These are phyloP conservation scores for Trachelipus rathkii DNA, from an alignment of 1,140 invertebrate genomes.

Conservation along the genomic window DNA sequence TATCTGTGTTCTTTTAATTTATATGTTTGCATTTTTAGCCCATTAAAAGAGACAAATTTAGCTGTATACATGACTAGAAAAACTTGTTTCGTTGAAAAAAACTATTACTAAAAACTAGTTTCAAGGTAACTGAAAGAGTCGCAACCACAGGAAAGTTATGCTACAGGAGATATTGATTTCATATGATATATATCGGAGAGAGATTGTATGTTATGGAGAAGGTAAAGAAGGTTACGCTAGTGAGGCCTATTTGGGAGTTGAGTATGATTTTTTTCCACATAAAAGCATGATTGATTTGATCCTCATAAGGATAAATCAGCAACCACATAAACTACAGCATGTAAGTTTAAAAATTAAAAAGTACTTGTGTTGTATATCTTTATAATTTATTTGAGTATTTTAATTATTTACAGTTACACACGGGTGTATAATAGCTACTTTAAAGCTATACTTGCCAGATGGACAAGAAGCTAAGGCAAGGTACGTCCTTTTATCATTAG, in stretches of 20 bases:
- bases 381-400: slow-evolving; percentile 25
- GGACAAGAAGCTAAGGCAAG: slow-evolving; percentile 87
- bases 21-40: too few relatives aligned
- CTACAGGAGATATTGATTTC: slow-evolving; percentile 94
- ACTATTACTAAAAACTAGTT: slow-evolving; percentile 95
- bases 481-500: slow-evolving; percentile 36
- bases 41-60: too few relatives aligned
- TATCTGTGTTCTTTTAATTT: too few relatives aligned
- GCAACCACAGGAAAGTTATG: slow-evolving; percentile 75
- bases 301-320: not conserved
- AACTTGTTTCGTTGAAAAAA: too few relatives aligned
- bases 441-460: slow-evolving; percentile 88
- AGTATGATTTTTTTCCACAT: slow-evolving; percentile 10
- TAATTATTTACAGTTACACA: slow-evolving; percentile 68
- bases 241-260: too few relatives aligned
- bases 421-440: slow-evolving; percentile 89
- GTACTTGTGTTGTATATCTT: slow-evolving; percentile 17
- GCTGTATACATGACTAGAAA: too few relatives aligned
- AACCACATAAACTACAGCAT: not conserved
- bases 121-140: slow-evolving; percentile 69
- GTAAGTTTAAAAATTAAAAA: not conserved
- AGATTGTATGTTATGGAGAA: slow-evolving; percentile 98
- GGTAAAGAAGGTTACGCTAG: slow-evolving; percentile 74
- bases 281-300: not conserved
- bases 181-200: too few relatives aligned